Percentiles rank a stretch among this genome's conserved stretches.
phyloP scores from a whole-genome alignment of 2,797 vertebrate species.

The Rhabdophis nuchalis region DNA sequence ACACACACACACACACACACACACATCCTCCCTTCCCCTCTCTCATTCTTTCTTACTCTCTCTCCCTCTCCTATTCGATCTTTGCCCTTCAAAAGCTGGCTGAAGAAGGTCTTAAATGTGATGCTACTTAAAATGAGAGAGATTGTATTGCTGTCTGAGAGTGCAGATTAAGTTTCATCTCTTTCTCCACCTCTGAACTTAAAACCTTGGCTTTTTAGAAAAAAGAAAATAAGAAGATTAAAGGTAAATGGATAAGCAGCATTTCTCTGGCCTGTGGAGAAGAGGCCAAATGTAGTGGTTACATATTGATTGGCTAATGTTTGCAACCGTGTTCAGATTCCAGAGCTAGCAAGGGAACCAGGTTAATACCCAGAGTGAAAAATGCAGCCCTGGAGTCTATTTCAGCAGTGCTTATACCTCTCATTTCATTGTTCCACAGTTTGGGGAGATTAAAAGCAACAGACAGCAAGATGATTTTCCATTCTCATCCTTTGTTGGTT shows the following conservation, averaged over 20 bases:
- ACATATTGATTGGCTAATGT: not conserved
- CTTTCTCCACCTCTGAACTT: not conserved
- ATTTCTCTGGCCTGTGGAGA: not conserved
- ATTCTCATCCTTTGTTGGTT: not conserved
- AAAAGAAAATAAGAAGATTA: not conserved
- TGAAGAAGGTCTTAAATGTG: not conserved
- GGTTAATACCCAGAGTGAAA: not conserved
- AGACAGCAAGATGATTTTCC: not conserved
- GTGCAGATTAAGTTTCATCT: not conserved
- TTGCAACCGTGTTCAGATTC: not conserved
- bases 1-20: too few species aligned
- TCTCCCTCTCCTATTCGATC: not conserved
- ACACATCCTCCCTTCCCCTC: not conserved
- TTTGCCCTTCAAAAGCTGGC: not conserved
- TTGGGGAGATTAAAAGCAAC: not conserved
- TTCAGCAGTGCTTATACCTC: not conserved
- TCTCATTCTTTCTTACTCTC: too few species aligned
- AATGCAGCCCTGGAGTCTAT: not conserved
- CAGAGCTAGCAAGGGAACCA: not conserved
- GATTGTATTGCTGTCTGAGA: not conserved
- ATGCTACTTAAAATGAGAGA: not conserved
- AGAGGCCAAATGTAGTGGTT: not conserved
- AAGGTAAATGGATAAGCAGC: not conserved
- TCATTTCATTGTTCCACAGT: not conserved
- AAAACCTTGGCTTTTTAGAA: not conserved